Evolutionary conservation across 2,888 invertebrate species (phyloP).

Genomic region (Spodoptera exigua): DNA sequence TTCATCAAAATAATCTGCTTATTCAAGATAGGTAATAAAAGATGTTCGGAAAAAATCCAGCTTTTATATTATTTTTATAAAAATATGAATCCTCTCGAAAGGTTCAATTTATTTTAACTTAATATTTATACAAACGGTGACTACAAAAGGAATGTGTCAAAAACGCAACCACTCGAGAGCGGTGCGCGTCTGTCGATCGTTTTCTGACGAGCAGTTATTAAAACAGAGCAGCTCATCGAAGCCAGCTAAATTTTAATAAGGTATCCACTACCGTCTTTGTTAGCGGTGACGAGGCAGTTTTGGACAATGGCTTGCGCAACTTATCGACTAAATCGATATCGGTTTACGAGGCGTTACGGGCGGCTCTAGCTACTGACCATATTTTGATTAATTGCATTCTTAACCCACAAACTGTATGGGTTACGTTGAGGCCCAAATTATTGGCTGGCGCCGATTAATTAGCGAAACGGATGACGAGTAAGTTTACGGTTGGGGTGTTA

Average conservation of each 20-base stretch:
- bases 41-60: conserved; percentile 37
- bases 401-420: conserved; percentile 72
- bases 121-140: conserved; percentile 77
- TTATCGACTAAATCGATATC: conserved; percentile 89
- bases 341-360: conserved; percentile 88
- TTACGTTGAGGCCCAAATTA: conserved; percentile 73
- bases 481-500: conserved; percentile 75
- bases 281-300: conserved; percentile 82
- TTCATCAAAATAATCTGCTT: conserved; percentile 41
- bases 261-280: conserved; percentile 89
- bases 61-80: conserved; percentile 41
- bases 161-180: conserved; percentile 72
- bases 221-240: conserved; percentile 86
- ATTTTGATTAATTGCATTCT: conserved; percentile 88
- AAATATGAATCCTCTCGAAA: conserved; percentile 54
- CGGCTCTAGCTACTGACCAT: conserved; percentile 87
- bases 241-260: conserved; percentile 88
- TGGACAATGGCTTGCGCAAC: conserved; percentile 87
- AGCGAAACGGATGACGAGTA: conserved; percentile 81
- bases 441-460: conserved; percentile 87
- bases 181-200: conserved; percentile 72
- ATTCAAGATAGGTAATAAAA: conserved; percentile 21
- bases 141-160: conserved; percentile 77
- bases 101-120: conserved; percentile 69
- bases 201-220: conserved; percentile 82